A percentile compares a stretch with the other conserved stretches of the same genome.
phyloP scores from a whole-genome alignment of 2,797 vertebrate genomes.

The Moxostoma hubbsi region DNA sequence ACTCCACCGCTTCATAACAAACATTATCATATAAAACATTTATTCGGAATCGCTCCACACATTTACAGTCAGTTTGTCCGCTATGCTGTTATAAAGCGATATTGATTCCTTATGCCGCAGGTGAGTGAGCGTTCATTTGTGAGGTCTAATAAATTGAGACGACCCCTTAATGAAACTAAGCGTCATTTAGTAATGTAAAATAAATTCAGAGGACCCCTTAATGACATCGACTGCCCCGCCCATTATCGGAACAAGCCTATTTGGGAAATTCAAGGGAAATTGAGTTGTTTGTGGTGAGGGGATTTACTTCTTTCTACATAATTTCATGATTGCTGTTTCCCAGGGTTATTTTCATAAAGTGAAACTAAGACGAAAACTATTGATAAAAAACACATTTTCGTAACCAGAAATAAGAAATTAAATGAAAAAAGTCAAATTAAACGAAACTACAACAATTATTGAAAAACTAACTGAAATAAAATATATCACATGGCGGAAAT shows the following conservation, averaged over 20 bases:
- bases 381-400: too few species aligned
- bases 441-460: too few species aligned
- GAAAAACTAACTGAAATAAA: too few species aligned
- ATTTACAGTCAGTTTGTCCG: too few species aligned
- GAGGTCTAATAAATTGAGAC: background rate
- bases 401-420: too few species aligned
- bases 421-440: too few species aligned
- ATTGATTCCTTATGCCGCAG: background rate
- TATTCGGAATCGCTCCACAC: too few species aligned
- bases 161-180: background rate
- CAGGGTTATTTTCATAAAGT: too few species aligned
- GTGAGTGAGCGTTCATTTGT: background rate
- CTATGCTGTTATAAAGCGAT: background rate
- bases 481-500: too few species aligned
- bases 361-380: too few species aligned
- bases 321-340: background rate
- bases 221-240: slow-evolving; percentile 24
- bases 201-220: slow-evolving; percentile 42
- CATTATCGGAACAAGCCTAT: slow-evolving; percentile 23
- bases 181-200: background rate
- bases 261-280: slow-evolving; percentile 22
- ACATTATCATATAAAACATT: background rate
- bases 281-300: slow-evolving; percentile 1
- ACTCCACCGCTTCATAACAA: background rate
- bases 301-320: background rate